Evolutionary conservation across 2,888 invertebrate genomes (phyloP), one percentile per base, ranked within the genome.

Genomic region (Dione vanillae): DNA sequence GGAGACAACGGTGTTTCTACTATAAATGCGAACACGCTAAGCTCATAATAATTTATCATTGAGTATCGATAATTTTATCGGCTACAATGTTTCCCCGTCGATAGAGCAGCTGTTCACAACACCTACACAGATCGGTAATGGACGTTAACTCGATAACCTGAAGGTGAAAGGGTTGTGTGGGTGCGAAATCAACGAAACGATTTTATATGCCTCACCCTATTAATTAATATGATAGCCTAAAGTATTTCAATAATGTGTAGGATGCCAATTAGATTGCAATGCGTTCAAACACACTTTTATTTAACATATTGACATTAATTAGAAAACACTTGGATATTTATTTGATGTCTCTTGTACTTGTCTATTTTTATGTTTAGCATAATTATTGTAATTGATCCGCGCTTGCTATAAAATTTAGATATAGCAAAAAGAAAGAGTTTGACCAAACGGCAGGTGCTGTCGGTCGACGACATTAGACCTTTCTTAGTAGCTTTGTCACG

Each of bases 391-490:
- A 45, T 27, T 9, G 5, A n/a, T 43, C 12, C 2, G n/a, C 6
- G 27, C 11, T n/a, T 14, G 11, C 45, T n/a, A 45, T 16, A 45
- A 43, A 19, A 6, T 47, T 49, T 19, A 12, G 27, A 61, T 45
- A 64, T 14, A 16, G 47, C 35, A 72, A 65, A 67, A 72, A 71
- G 43, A 66, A 72, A 66, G 40, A 65, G 49, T 72, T 72, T 47
- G 61, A 27, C 20, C 27, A 56, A 43, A n/a, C 45, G 79, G 87
- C 92, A 92, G 92, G 87, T 92, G 92, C 69, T 77, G 72, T 73
- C 80, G 91, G 88, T 89, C 92, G 83, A 80, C 83, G 91, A 86
- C 91, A 83, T 88, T 85, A 85, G 91, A 91, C 91, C 91, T 92
- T 91, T 91, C 82, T 72, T 51, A 66, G 82, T 56, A 56, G 11